Evolutionary conservation across 2,888 invertebrate species (phyloP).

Genomic region (Tolmerus cingulatus): DNA sequence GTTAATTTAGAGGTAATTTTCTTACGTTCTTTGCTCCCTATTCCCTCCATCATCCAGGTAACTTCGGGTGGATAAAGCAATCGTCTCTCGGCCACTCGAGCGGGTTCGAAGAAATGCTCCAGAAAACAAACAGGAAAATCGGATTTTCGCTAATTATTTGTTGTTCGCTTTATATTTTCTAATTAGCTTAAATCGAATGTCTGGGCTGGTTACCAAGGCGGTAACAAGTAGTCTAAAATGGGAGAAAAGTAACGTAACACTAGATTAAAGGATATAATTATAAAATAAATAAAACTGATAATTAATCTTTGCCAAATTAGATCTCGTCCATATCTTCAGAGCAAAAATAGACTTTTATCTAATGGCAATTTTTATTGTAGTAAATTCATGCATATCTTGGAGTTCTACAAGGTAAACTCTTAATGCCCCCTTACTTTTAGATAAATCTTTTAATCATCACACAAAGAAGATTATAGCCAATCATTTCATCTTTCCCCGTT

Average conservation of each 20-base stretch:
- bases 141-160: background rate
- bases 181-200: background rate
- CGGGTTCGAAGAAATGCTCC: background rate
- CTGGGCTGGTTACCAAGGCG: background rate
- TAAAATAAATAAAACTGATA: too few relatives aligned
- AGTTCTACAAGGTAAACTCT: background rate
- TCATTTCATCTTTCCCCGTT: too few relatives aligned
- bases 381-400: background rate
- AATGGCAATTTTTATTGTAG: background rate
- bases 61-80: background rate
- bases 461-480: too few relatives aligned
- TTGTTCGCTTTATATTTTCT: background rate
- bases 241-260: background rate
- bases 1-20: background rate
- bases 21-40: background rate
- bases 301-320: too few relatives aligned
- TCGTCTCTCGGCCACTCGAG: background rate
- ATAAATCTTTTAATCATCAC: too few relatives aligned
- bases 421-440: background rate
- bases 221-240: background rate
- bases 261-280: too few relatives aligned
- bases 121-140: background rate
- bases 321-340: too few relatives aligned
- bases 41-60: background rate
- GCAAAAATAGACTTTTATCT: background rate